These are phyloP conservation scores for Zaprionus nigranus DNA, from an alignment of 1,140 invertebrate genomes.

Conservation along the genomic window DNA sequence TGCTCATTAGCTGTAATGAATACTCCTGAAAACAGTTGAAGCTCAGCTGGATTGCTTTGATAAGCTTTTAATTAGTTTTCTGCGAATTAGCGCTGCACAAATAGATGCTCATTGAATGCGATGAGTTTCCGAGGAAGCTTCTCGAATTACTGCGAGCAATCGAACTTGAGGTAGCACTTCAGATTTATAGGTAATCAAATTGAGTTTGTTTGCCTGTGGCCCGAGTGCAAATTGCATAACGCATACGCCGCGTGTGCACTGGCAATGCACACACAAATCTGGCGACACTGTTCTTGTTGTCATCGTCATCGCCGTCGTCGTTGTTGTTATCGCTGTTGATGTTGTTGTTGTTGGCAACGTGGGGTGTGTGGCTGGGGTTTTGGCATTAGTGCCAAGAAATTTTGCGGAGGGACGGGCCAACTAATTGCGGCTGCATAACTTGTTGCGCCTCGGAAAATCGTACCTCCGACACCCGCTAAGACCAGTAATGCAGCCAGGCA, in stretches of 20 bases:
- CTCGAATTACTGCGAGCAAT: not conserved
- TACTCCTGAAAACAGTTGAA: not conserved
- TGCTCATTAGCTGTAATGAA: slow-evolving; percentile 1
- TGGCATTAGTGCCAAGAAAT: slow-evolving; percentile 80
- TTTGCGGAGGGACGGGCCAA: slow-evolving; percentile 68
- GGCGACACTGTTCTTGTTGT: slow-evolving; percentile 19
- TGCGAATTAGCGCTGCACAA: not conserved
- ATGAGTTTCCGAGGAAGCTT: not conserved
- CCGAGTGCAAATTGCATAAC: slow-evolving; percentile 58
- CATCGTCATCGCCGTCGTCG: slow-evolving; percentile 28
- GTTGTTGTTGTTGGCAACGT: slow-evolving; percentile 29
- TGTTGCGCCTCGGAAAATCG: slow-evolving; percentile 61
- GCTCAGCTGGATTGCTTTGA: not conserved
- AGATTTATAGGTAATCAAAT: slow-evolving; percentile 54
- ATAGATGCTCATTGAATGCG: not conserved
- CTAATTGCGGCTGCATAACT: slow-evolving; percentile 81
- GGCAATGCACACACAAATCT: slow-evolving; percentile 28
- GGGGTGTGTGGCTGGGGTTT: slow-evolving; percentile 68
- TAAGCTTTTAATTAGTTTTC: slow-evolving; percentile 9
- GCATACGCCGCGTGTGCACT: slow-evolving; percentile 44
- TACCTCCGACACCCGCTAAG: slow-evolving; percentile 32
- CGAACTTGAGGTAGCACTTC: slow-evolving; percentile 1
- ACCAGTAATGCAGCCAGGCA: slow-evolving; percentile 26
- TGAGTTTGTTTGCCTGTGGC: slow-evolving; percentile 41
- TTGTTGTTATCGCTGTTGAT: not conserved